Evolutionary conservation across 2,113 vertebrate genomes (phyloP).

Genomic region (Bubalus kerabau): DNA sequence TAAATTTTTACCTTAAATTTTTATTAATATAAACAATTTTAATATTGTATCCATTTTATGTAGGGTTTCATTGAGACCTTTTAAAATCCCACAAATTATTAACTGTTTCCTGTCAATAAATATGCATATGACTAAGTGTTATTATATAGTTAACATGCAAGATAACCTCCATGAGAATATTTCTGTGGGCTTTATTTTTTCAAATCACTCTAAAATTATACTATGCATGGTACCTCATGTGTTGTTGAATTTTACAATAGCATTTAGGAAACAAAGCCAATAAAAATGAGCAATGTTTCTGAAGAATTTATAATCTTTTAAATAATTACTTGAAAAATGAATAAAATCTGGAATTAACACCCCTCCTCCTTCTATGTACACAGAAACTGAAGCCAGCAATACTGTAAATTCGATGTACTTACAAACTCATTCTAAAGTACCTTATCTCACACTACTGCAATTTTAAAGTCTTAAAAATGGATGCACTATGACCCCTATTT

Average conservation of each 20-base stretch:
- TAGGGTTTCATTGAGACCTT: not conserved
- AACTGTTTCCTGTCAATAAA: not conserved
- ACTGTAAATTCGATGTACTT: not conserved
- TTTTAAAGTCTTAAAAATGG: not conserved
- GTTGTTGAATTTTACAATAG: not conserved
- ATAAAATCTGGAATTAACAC: not conserved
- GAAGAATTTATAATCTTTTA: slow-evolving; percentile 32
- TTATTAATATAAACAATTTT: not conserved
- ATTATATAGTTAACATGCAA: not conserved
- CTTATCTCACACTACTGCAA: not conserved
- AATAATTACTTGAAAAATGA: slow-evolving; percentile 27
- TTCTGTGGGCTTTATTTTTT: not conserved
- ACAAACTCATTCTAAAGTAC: not conserved
- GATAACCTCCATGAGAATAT: not conserved
- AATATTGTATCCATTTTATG: not conserved
- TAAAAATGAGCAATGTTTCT: slow-evolving; percentile 36
- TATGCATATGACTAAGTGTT: not conserved
- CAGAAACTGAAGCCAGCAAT: not conserved
- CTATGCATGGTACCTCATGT: not conserved
- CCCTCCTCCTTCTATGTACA: not conserved
- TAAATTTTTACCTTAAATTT: not conserved
- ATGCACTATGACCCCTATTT: not conserved
- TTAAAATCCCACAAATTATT: not conserved
- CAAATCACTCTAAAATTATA: slow-evolving; percentile 25
- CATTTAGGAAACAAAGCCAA: slow-evolving; percentile 12